Evolutionary conservation across 2,797 vertebrate genomes (phyloP).

Genomic region (Cryptoprocta ferox): DNA sequence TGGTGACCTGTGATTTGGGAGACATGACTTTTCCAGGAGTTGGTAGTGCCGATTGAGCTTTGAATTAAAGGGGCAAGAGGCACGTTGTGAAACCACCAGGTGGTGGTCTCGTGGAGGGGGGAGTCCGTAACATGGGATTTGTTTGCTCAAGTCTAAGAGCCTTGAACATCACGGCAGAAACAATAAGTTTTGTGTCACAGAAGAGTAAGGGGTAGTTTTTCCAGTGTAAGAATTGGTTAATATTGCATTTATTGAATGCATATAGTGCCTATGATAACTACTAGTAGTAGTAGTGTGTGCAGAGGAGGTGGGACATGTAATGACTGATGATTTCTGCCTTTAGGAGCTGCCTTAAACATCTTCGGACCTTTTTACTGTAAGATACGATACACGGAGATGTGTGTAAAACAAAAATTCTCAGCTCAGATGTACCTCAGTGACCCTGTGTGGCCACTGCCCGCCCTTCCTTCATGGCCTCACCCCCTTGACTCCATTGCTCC

Average conservation of each 20-base stretch:
- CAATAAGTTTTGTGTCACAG: background rate
- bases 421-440: rapidly evolving
- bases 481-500: background rate
- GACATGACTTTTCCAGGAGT: background rate
- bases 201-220: background rate
- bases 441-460: rapidly evolving
- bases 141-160: background rate
- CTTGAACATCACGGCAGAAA: background rate
- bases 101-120: background rate
- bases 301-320: background rate
- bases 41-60: background rate
- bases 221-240: background rate
- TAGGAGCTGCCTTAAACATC: background rate
- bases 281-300: background rate
- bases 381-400: background rate
- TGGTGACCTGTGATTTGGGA: background rate
- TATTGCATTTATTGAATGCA: background rate
- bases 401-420: too few relatives aligned
- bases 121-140: background rate
- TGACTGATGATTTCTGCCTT: background rate
- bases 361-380: background rate
- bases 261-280: background rate
- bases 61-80: background rate
- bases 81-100: background rate
- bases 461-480: rapidly evolving